phyloP scores from a whole-genome alignment of 1,140 invertebrate species.

The Nixonia krombeini region DNA sequence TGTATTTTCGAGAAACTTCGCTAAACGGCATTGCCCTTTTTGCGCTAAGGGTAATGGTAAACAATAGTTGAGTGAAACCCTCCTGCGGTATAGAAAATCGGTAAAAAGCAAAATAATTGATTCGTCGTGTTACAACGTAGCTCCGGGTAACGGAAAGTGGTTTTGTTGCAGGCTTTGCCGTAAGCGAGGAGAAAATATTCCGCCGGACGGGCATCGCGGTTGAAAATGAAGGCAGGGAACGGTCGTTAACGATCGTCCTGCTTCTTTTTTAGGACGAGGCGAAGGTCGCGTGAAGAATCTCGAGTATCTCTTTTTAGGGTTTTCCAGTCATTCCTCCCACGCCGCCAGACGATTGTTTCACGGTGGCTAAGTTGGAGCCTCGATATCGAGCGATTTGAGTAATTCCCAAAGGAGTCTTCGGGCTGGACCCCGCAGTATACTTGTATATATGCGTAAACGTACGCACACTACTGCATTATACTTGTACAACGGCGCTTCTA shows the following conservation, averaged over 20 bases:
- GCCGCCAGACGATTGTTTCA: neutral
- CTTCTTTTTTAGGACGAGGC: neutral
- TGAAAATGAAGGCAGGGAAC: slow-evolving; percentile 1
- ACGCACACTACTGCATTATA: no score
- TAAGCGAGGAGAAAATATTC: slow-evolving; percentile 9
- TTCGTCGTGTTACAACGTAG: slow-evolving; percentile 3
- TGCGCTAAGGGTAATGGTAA: no score
- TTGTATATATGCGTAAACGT: neutral
- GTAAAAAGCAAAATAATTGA: slow-evolving; percentile 5
- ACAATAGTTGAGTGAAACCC: no score
- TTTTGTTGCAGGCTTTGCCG: slow-evolving; percentile 7
- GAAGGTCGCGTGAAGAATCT: neutral
- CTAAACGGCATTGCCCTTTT: no score
- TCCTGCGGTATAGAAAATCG: slow-evolving; percentile 2
- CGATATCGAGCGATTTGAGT: neutral
- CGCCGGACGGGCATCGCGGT: neutral
- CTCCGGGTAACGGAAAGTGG: neutral
- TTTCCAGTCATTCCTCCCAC: no score
- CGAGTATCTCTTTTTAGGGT: neutral
- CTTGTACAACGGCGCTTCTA: no score
- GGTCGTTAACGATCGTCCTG: slow-evolving; percentile 3
- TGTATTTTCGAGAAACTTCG: no score
- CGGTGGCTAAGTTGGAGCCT: neutral
- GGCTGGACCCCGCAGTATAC: slow-evolving; percentile 4
- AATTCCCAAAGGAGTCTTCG: neutral